Evolutionary conservation across 2,113 vertebrate genomes (phyloP).

Genomic region (Malurus elegans): DNA sequence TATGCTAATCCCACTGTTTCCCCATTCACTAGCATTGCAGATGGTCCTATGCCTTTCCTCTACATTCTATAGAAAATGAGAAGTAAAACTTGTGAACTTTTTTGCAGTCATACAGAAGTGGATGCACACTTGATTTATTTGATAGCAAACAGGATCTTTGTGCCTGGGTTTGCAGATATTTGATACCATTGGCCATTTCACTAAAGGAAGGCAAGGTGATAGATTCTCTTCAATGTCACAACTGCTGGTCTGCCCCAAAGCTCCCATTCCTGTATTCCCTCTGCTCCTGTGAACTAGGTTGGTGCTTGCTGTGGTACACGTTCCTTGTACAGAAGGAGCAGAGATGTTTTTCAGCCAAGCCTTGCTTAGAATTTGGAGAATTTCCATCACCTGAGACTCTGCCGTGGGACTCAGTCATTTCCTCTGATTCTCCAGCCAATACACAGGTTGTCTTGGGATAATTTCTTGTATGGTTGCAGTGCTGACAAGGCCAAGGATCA

Average conservation of each 20-base stretch:
- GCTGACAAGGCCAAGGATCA: not conserved
- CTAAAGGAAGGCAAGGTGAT: not conserved
- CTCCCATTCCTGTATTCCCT: not conserved
- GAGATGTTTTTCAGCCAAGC: not conserved
- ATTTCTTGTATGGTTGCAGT: not conserved
- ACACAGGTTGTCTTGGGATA: not conserved
- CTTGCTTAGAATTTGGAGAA: not conserved
- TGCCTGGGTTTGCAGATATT: not conserved
- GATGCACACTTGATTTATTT: not conserved
- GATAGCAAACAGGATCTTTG: not conserved
- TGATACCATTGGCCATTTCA: not conserved
- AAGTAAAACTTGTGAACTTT: not conserved
- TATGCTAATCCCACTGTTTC: not conserved
- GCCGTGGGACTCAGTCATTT: not conserved
- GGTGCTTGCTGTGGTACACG: not conserved
- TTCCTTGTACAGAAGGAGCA: not conserved
- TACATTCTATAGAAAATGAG: not conserved
- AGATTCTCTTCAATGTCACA: not conserved
- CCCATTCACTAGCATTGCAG: not conserved
- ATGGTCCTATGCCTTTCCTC: not conserved
- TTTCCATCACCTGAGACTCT: not conserved
- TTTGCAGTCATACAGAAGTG: not conserved
- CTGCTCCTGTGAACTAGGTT: not conserved
- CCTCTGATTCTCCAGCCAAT: not conserved
- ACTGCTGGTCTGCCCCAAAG: not conserved